Conservation (phyloP, 2,888 invertebrate genomes). For the Notodonta ziczac region DNA sequence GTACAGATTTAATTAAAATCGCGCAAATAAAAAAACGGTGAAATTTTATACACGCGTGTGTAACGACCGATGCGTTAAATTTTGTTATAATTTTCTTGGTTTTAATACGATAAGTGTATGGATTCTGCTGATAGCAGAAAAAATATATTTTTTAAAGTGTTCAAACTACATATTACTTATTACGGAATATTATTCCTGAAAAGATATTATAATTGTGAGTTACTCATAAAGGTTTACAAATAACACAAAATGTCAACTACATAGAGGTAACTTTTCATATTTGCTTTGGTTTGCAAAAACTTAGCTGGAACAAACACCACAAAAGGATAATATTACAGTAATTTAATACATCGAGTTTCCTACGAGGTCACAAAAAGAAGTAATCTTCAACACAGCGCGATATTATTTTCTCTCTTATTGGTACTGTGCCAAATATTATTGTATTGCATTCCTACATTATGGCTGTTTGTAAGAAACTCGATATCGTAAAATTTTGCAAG, state of each 20-base stretch:
- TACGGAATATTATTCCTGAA: no score
- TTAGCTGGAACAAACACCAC: background rate
- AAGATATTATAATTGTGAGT: background rate
- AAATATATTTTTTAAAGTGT: no score
- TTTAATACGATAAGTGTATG: no score
- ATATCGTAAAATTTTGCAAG: conserved; percentile 34
- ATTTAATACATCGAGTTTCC: background rate
- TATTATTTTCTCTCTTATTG: conserved; percentile 37
- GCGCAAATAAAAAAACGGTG: conserved; percentile 6
- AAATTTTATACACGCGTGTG: background rate
- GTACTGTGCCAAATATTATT: conserved; percentile 38
- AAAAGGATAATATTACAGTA: background rate
- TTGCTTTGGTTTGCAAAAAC: background rate
- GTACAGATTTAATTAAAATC: conserved; percentile 67
- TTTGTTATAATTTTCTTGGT: background rate
- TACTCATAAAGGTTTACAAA: background rate
- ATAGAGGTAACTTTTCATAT: background rate
- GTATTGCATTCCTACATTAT: conserved; percentile 26
- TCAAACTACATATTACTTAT: no score
- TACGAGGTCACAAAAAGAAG: background rate
- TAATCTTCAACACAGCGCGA: conserved; percentile 5
- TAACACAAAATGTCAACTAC: background rate
- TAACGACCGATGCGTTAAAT: background rate
- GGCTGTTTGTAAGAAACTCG: conserved; percentile 31
- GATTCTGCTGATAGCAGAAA: no score